Base-by-base conservation (phyloP, 2,797 vertebrate species). In the Enteromius paludinosus region DNA sequence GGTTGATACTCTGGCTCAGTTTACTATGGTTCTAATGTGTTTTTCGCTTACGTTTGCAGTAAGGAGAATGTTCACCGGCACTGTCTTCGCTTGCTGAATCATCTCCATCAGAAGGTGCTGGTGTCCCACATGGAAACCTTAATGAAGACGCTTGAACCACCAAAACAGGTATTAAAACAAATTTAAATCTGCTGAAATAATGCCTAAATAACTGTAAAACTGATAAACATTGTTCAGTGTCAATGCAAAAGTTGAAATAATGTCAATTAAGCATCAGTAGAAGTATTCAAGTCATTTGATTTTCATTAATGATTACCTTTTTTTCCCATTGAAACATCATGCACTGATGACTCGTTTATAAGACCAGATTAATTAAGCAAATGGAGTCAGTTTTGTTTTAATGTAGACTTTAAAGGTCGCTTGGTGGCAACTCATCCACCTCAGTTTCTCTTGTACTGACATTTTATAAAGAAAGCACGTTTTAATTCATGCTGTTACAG, bases 21-120 rank as follows among this genome's bases (percentile, higher is more conserved):
- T 78, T 14, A 6, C 1, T 7, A 4, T 45, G n/a, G 25, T 73
- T 70, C 15, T 54, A 41, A 74, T 30, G 41, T 69, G 23, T 52
- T 87, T 28, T 66, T 83, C 11, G 0, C 15, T 73, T 20, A 86
- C 0, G 75, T 25, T 90, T 87, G 15, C 94, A 99, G 98, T 89
- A 99, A 98, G 91, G 98, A 99, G 90, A 99, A 97, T 0, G 97
- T 99, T n/a, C 98, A 99, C 79, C 94, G 97, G 70, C 98, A 99
- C 5, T 86, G 93, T 4, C 95, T 99, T 2, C 95, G 98, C 10
- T 93, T 99, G 85, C 87, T 99, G 81, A 92, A 99, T 74, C 97
- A 99, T 86, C 94, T 99, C n/a, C 96, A 98, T 84, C 96, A 96
- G 89, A 98, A 99, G 85, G 94, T 99, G 86, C 91, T 95, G 0